Evolutionary conservation across 2,888 invertebrate genomes (phyloP), one percentile per base, ranked within the genome.

Genomic region (Leptothorax acervorum): DNA sequence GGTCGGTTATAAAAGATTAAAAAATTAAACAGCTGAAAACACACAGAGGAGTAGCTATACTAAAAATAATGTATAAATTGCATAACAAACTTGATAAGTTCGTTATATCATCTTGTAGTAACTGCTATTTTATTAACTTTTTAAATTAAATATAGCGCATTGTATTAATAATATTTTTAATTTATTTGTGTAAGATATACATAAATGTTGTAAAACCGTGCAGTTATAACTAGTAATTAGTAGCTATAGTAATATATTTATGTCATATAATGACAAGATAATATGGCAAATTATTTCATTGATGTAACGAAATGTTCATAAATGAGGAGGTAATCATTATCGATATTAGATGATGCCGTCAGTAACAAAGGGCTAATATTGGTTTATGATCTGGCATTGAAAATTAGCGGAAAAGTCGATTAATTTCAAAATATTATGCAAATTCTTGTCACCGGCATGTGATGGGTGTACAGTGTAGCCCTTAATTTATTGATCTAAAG

Each of bases 401-500:
- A 79, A 81, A 71, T 81, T 60, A 71, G 79, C 48, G 48, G 71
- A 12, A 62, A 81, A 81, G 71, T 66, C 45, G 63, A 74, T 85
- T 55, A 75, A 78, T 83, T 70, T 81, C 39, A 71, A 81, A 81
- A 60, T 68, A 15, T 48, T 70, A 81, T 70, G 79, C 70, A 79
- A 79, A 81, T 81, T 81, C 60, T 71, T 60, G 79, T 60, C 60
- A 81, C 18, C 71, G 48, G 18, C 18, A 48, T 45, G 18, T 28
- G 70, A 60, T 57, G 35, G 55, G 6, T 55, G 57, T 48, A 39
- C 60, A 28, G 28, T 12, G 39, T 60, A 18, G 60, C 48, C 45
- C 18, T 48, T 23, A 23, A 23, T 23, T 71, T 70, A 81, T 81
- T 60, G 71, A 81, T 81, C 79, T 71, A 81, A 81, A 81, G 60